These are phyloP conservation scores for Emys orbicularis DNA, from an alignment of 2,797 vertebrate species.

Conservation along the genomic window DNA sequence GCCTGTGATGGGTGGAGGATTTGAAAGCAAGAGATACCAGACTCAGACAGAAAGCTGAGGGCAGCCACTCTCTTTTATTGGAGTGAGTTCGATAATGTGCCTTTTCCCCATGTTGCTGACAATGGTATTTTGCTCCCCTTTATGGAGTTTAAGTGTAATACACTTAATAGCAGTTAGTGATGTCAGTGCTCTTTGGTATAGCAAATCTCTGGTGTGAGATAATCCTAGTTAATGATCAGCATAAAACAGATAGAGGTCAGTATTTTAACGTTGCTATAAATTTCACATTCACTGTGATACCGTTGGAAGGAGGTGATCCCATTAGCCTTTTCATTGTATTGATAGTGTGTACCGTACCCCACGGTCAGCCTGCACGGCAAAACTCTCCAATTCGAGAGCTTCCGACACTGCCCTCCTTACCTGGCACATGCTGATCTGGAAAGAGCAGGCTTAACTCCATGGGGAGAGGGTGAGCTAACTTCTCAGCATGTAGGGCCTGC, in stretches of 20 bases:
- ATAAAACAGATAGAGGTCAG: constrained; percentile 81
- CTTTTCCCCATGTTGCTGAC: constrained; percentile 75
- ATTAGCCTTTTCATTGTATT: constrained; percentile 76
- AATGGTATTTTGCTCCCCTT: constrained; percentile 73
- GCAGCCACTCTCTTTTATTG: constrained; percentile 41
- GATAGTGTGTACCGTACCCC: constrained; percentile 1
- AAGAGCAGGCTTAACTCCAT: neutral
- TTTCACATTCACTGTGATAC: constrained; percentile 68
- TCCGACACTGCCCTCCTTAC: neutral
- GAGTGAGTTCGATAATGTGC: constrained; percentile 44
- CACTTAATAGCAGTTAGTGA: constrained; percentile 81
- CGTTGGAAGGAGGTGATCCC: constrained; percentile 72
- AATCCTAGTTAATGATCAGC: constrained; percentile 83
- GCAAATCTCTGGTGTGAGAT: constrained; percentile 81
- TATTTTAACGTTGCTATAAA: constrained; percentile 77
- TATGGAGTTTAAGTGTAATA: constrained; percentile 79
- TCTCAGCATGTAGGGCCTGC: neutral
- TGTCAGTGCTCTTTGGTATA: constrained; percentile 79
- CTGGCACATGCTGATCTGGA: fast-evolving
- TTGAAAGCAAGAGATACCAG: constrained; percentile 29
- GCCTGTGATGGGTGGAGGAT: neutral
- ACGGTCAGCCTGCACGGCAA: constrained; percentile 4
- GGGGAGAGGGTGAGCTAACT: neutral
- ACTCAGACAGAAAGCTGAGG: constrained; percentile 49
- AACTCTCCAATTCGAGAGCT: neutral